Conservation (phyloP, 2,888 invertebrate genomes). For the Euspilapteryx auroguttella region DNA sequence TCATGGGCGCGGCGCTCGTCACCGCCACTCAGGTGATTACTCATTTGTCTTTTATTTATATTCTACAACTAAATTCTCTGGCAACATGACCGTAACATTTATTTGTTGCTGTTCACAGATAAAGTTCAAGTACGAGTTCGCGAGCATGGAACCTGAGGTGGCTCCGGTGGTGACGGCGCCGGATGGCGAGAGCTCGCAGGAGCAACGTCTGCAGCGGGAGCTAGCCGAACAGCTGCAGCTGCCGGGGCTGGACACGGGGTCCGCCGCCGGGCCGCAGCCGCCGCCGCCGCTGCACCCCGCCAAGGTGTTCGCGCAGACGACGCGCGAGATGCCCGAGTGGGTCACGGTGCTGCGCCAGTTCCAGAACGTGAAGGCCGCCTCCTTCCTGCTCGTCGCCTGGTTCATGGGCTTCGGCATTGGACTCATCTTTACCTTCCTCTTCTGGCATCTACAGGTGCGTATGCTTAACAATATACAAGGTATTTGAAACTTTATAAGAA, state of each 20-base stretch:
- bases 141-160: slow-evolving; percentile 38
- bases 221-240: slow-evolving; percentile 81
- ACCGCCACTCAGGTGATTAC: slow-evolving; percentile 82
- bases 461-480: too few species aligned
- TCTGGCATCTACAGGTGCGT: slow-evolving; percentile 98
- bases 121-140: slow-evolving; percentile 67
- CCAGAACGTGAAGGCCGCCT: slow-evolving; percentile 86
- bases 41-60: too few species aligned
- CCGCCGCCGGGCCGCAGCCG: slow-evolving; percentile 49
- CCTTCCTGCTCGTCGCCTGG: slow-evolving; percentile 95
- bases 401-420: slow-evolving; percentile 99
- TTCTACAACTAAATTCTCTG: too few species aligned
- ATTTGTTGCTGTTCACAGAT: too few species aligned
- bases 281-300: slow-evolving; percentile 21
- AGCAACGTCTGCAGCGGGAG: slow-evolving; percentile 82
- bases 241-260: slow-evolving; percentile 73
- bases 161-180: slow-evolving; percentile 70
- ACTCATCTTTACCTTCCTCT: slow-evolving; percentile 96
- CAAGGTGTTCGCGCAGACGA: slow-evolving; percentile 85
- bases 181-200: slow-evolving; percentile 60
- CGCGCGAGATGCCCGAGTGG: slow-evolving; percentile 91
- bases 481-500: too few species aligned
- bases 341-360: slow-evolving; percentile 88
- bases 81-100: too few species aligned
- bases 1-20: slow-evolving; percentile 94